Conservation (phyloP, 2,797 vertebrate genomes). For the Neosilurus hyrtlii region DNA sequence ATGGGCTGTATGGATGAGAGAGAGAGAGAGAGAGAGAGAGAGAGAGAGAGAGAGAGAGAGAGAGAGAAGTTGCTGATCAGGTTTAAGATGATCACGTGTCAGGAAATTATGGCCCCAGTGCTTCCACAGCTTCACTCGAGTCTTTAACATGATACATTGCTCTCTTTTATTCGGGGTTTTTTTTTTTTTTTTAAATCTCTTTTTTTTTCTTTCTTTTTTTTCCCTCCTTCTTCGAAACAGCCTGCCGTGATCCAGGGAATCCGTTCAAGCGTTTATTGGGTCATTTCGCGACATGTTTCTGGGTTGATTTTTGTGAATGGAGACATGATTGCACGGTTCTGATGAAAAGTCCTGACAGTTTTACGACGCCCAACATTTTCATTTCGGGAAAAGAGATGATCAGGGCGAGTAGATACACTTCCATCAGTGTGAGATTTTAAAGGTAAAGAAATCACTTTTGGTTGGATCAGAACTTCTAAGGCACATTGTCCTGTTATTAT, state of each 20-base stretch:
- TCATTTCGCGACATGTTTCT: background rate
- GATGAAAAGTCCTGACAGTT: background rate
- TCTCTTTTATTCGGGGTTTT: too few relatives aligned
- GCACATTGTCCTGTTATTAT: background rate
- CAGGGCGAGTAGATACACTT: background rate
- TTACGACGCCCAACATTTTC: background rate
- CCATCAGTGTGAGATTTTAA: background rate
- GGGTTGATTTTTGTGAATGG: background rate
- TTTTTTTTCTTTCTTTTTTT: background rate
- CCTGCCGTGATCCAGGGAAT: background rate
- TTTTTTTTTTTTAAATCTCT: too few relatives aligned
- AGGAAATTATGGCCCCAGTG: constrained; percentile 51
- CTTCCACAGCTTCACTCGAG: constrained; percentile 24
- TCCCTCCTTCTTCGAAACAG: background rate
- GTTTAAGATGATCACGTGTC: constrained; percentile 54
- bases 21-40: too few relatives aligned
- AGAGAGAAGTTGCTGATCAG: constrained; percentile 44
- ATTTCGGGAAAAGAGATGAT: background rate
- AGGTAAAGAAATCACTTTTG: background rate
- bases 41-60: background rate
- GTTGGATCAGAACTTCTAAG: too few relatives aligned
- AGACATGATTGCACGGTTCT: background rate
- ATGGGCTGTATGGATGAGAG: background rate
- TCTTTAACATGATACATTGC: constrained; percentile 4
- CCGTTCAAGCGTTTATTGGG: background rate